These are phyloP conservation scores for Lanistes nyassanus DNA, from an alignment of 1,140 invertebrate species.

Conservation along the genomic window DNA sequence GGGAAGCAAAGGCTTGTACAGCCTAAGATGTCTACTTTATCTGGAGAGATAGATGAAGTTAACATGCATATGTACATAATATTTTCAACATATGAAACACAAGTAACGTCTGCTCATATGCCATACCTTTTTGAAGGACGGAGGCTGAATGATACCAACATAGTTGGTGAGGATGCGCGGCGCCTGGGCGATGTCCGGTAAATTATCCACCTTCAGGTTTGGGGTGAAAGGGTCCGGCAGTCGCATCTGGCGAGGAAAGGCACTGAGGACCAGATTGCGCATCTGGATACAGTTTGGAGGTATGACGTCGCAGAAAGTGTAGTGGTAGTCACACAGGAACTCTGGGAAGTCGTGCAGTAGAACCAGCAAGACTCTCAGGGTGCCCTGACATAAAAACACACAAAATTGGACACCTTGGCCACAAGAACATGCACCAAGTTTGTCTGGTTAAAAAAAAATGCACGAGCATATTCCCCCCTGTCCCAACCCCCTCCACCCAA, in stretches of 20 bases:
- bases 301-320: constrained; percentile 99
- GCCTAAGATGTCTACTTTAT: too few species aligned
- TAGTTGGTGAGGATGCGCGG: constrained; percentile 94
- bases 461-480: too few species aligned
- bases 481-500: too few species aligned
- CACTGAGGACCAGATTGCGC: constrained; percentile 96
- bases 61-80: neutral
- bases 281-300: constrained; percentile 99
- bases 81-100: neutral
- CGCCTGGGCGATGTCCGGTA: constrained; percentile 82
- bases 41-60: too few species aligned
- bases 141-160: constrained; percentile 85
- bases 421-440: too few species aligned
- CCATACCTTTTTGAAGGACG: constrained; percentile 83
- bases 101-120: neutral
- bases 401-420: too few species aligned
- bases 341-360: constrained; percentile 99
- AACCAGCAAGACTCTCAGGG: constrained; percentile 92
- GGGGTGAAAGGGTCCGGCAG: constrained; percentile 98
- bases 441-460: too few species aligned
- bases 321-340: constrained; percentile 98
- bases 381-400: constrained; percentile 74
- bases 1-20: too few species aligned
- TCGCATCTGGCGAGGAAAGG: constrained; percentile 97
- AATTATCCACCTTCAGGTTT: constrained; percentile 86